Percentiles rank a stretch among this genome's conserved stretches.
Evolutionary conservation across 30 jellyfish, hydroid and myxozoan species (phyloP).

Genomic region (Hydra vulgaris): DNA sequence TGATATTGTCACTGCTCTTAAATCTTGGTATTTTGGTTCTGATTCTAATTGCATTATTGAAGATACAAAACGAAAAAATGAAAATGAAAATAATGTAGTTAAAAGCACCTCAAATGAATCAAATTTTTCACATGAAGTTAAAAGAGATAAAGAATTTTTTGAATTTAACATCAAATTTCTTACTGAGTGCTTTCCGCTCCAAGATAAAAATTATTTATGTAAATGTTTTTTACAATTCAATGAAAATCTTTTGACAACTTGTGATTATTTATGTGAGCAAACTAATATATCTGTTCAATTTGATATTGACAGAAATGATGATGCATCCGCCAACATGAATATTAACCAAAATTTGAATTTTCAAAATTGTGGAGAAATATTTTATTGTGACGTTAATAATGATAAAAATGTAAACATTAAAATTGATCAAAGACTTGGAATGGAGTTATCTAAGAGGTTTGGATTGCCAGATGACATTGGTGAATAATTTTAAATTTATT

Average conservation of each 20-base stretch:
- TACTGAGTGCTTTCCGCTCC: slow-evolving; percentile 47
- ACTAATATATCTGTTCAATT: slow-evolving; percentile 1
- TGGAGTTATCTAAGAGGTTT: slow-evolving; percentile 2
- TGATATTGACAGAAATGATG: background rate
- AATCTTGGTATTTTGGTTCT: slow-evolving; percentile 10
- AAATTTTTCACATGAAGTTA: background rate
- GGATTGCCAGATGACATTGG: slow-evolving; percentile 19
- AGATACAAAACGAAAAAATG: too few species aligned
- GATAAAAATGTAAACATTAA: slow-evolving; percentile 14
- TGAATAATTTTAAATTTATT: background rate
- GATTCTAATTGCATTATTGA: too few species aligned
- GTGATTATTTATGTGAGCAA: slow-evolving; percentile 23
- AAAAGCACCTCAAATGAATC: too few species aligned
- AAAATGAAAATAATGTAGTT: too few species aligned
- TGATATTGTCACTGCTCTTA: background rate
- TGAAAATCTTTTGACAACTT: slow-evolving; percentile 35
- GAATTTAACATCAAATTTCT: slow-evolving; percentile 23
- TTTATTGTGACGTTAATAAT: slow-evolving; percentile 4
- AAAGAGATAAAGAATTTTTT: background rate
- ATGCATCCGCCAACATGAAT: too few species aligned
- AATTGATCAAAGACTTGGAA: slow-evolving; percentile 15
- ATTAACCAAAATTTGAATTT: background rate
- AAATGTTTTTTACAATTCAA: slow-evolving; percentile 15
- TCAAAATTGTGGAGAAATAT: slow-evolving; percentile 8
- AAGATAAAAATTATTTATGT: background rate